Conservation (phyloP, 2,113 vertebrate species). For the Pogona vitticeps region DNA sequence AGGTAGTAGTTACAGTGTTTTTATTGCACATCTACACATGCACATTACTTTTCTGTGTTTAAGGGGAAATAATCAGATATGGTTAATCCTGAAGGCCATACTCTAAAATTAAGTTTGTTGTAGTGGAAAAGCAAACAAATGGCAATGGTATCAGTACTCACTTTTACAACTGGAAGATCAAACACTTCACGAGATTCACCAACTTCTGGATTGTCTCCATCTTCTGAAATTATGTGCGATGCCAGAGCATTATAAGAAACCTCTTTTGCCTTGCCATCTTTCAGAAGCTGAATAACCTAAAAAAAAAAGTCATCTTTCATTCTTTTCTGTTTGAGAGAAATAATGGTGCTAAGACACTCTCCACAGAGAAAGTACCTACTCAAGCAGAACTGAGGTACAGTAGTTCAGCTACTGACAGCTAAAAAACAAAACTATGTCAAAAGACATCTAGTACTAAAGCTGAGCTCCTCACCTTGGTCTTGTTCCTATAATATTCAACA, state of each 20-base stretch:
- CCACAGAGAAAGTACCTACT: neutral
- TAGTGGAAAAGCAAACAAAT: neutral
- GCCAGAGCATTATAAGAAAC: slow-evolving; percentile 97
- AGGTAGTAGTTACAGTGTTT: neutral
- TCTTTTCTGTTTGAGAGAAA: neutral
- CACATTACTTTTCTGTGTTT: neutral
- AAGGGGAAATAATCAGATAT: neutral
- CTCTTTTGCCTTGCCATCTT: slow-evolving; percentile 95
- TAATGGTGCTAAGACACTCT: neutral
- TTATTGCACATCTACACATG: neutral
- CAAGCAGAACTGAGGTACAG: neutral
- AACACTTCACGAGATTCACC: slow-evolving; percentile 97
- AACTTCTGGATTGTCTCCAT: slow-evolving; percentile 96
- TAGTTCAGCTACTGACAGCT: neutral
- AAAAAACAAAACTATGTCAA: neutral
- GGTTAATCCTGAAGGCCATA: neutral
- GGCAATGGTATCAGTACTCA: slow-evolving; percentile 53
- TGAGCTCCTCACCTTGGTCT: neutral
- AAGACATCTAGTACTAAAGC: neutral
- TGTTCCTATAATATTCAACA: neutral
- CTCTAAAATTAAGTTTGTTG: neutral
- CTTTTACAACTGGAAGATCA: slow-evolving; percentile 96
- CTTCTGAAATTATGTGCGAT: slow-evolving; percentile 95
- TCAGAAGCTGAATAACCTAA: slow-evolving; percentile 92
- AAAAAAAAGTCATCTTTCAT: slow-evolving; percentile 9